Base-by-base conservation (phyloP, 2,797 vertebrate genomes). In the Artibeus lituratus region DNA sequence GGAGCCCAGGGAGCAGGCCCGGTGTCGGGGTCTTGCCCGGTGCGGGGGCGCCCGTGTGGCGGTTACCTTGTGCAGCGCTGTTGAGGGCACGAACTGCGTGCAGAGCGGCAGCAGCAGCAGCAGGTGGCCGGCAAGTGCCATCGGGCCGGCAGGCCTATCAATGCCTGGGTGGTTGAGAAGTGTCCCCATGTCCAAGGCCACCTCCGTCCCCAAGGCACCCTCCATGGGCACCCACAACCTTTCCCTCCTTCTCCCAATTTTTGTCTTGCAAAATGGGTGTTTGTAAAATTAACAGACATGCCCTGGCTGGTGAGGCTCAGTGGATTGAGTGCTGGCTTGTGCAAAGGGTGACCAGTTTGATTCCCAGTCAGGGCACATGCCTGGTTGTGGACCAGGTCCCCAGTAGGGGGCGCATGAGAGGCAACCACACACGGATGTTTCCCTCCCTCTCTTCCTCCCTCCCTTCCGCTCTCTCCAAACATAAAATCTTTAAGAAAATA, bases 81-180 rank as follows among this genome's bases (percentile, higher is more conserved):
- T 4, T 2, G 0, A 5, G 44, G 21, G 8, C 51, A 0, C 0
- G 0, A 22, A 29, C 7, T 6, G 24, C 26, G 1, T 24, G 9
- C 35, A 39, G 72, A 24, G 22, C 72, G n/a, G 29, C 72, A 49
- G 90, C 42, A 77, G 57, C 72, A 77, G 53, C 65, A 39, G 22
- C 80, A 72, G n/a, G 35, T 0, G 10, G 19, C 55, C 1, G 0
- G 47, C 0, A 0, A 4, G 5, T 5, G 44, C 82, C 94, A 81
- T 91, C 0, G 0, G 21, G 47, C 53, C n/a, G 0, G 0, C 19
- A 0, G 2, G 44, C 77, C 88, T 76, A 57, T 11, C 0, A 6
- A 5, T 1, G 18, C 21, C 9, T 51, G 18, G 57, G 32, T 7
- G 55, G 39, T n/a, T 19, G 5, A 26, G 74, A 29, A 35, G 47